Conservation (phyloP, 2,888 invertebrate genomes). For the Diploptera punctata region DNA sequence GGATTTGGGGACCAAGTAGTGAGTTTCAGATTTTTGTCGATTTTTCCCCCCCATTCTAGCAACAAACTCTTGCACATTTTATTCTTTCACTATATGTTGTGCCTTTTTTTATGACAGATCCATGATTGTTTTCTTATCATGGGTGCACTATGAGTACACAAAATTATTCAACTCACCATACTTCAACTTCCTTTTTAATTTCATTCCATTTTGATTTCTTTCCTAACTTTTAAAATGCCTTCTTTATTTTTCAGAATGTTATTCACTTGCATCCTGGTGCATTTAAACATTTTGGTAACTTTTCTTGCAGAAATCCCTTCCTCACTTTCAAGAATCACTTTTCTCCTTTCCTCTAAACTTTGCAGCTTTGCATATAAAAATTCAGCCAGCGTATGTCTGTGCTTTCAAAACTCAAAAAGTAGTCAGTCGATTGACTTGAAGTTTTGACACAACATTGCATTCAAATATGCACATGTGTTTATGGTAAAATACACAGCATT, state of each 20-base stretch:
- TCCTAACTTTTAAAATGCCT: background rate
- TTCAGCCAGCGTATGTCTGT: too few relatives aligned
- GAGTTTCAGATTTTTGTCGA: too few relatives aligned
- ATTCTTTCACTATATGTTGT: background rate
- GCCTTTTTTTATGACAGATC: background rate
- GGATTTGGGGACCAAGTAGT: too few relatives aligned
- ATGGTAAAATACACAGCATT: background rate
- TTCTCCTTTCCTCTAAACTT: background rate
- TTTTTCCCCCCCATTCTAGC: too few relatives aligned
- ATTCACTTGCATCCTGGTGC: background rate
- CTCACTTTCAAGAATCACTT: background rate
- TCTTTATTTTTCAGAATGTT: background rate
- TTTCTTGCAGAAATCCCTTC: constrained; percentile 2
- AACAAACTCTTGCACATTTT: too few relatives aligned
- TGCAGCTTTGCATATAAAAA: background rate
- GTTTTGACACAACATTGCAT: too few relatives aligned
- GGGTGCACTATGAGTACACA: background rate
- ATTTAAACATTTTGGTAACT: background rate
- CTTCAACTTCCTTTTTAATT: background rate
- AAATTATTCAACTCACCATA: background rate
- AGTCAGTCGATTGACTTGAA: too few relatives aligned
- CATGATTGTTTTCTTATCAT: too few relatives aligned
- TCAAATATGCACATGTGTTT: background rate
- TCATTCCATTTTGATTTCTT: background rate
- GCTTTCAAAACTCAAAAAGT: too few relatives aligned